Percentiles rank a stretch among this genome's conserved stretches.
Conservation (phyloP, 2,888 invertebrate species). For the Zhuqinia jingwanae region DNA sequence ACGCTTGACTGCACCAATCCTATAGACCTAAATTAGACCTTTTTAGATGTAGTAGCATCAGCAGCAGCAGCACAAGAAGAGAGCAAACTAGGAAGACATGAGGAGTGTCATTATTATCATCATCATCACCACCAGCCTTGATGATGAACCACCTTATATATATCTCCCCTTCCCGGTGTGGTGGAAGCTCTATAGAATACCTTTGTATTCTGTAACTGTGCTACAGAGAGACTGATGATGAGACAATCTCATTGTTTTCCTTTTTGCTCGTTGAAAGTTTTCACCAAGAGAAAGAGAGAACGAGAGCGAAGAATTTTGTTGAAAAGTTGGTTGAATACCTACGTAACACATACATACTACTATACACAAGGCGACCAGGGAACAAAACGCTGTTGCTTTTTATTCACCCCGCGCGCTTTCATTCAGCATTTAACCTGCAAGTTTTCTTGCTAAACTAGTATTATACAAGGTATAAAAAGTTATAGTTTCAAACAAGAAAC, state of each 20-base stretch:
- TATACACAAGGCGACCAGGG: background rate
- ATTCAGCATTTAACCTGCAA: background rate
- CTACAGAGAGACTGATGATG: background rate
- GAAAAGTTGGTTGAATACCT: slow-evolving; percentile 24
- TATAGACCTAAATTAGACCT: slow-evolving; percentile 64
- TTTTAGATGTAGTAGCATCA: slow-evolving; percentile 38
- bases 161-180: too few species aligned
- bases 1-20: slow-evolving; percentile 50
- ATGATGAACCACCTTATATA: background rate
- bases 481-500: background rate
- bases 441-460: background rate
- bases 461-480: slow-evolving; percentile 37
- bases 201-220: background rate
- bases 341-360: background rate
- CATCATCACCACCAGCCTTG: background rate
- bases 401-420: background rate
- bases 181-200: background rate
- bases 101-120: slow-evolving; percentile 5
- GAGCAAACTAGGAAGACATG: too few species aligned
- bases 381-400: slow-evolving; percentile 59
- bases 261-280: slow-evolving; percentile 48
- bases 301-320: too few species aligned
- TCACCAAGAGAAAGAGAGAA: background rate
- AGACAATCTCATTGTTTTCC: slow-evolving; percentile 27
- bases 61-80: background rate